Percentiles rank a stretch among this genome's conserved stretches.
These are phyloP conservation scores for Phyto melanocephala DNA, from an alignment of 2,888 invertebrate genomes.

Conservation along the genomic window DNA sequence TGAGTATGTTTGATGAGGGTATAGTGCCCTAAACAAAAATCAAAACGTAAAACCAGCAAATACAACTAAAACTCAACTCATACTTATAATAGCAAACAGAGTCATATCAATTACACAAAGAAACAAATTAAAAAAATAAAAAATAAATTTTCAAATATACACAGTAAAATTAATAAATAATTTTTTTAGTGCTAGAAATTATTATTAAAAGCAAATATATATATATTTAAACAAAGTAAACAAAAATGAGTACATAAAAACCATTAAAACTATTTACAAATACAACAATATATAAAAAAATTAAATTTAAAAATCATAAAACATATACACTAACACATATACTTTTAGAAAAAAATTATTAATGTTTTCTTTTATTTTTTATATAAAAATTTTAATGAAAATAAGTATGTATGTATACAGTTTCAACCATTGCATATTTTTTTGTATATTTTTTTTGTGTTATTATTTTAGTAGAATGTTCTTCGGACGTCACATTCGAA, in stretches of 20 bases:
- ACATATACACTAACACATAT: not conserved
- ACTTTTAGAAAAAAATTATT: not conserved
- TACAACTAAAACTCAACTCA: conserved; percentile 69
- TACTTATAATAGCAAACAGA: conserved; percentile 66
- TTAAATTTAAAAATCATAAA: conserved; percentile 20
- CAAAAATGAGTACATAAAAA: conserved; percentile 11
- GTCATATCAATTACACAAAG: conserved; percentile 72
- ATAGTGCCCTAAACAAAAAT: too few relatives aligned
- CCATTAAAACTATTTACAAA: conserved; percentile 61
- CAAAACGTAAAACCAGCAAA: conserved; percentile 34
- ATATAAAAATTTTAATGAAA: too few relatives aligned
- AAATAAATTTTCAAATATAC: conserved; percentile 28
- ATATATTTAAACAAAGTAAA: conserved; percentile 21
- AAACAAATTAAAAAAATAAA: conserved; percentile 50
- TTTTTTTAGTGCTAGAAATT: conserved; percentile 36
- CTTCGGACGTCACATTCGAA: too few relatives aligned
- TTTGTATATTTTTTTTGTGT: too few relatives aligned
- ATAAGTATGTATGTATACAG: too few relatives aligned
- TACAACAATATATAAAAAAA: conserved; percentile 27
- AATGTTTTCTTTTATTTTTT: too few relatives aligned
- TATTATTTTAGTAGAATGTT: too few relatives aligned
- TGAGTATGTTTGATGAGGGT: too few relatives aligned
- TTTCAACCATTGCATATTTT: too few relatives aligned
- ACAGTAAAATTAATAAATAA: conserved; percentile 10
- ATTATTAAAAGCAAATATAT: conserved; percentile 58